Conservation (phyloP, 2,888 invertebrate genomes). For the Diogma glabrata region DNA sequence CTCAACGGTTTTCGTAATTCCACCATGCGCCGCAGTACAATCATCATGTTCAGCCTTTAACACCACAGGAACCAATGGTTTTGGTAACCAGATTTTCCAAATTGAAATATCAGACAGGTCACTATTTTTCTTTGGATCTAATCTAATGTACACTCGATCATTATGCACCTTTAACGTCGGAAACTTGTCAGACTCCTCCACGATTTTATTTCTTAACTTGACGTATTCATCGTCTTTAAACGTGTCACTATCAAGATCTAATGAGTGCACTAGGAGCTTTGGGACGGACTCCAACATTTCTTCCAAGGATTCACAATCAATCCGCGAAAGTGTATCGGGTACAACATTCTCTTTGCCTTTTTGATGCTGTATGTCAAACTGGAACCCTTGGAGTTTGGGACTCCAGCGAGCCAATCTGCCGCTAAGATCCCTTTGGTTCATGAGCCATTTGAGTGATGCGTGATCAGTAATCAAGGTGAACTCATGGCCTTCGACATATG, state of each 20-base stretch:
- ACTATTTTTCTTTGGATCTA: neutral
- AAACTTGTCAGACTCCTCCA: neutral
- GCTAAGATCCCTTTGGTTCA: neutral
- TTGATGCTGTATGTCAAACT: neutral
- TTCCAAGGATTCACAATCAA: neutral
- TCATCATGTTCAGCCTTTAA: neutral
- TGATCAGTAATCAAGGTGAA: neutral
- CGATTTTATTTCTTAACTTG: neutral
- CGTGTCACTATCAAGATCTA: neutral
- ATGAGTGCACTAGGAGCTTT: neutral
- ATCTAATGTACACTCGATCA: neutral
- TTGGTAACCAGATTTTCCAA: neutral
- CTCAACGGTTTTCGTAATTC: too few relatives aligned
- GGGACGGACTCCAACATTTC: neutral
- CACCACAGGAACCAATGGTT: neutral
- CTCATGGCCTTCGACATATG: neutral
- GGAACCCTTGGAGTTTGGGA: neutral
- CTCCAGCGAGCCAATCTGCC: neutral
- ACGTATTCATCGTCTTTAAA: neutral
- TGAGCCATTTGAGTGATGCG: neutral
- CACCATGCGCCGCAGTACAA: neutral
- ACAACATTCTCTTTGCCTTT: neutral
- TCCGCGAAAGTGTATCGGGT: neutral
- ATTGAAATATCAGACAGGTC: too few relatives aligned
- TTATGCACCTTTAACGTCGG: neutral